A percentile compares a stretch with the other conserved stretches of the same genome.
Evolutionary conservation across 2,113 vertebrate genomes (phyloP).

Genomic region (Dipodomys stephensi): DNA sequence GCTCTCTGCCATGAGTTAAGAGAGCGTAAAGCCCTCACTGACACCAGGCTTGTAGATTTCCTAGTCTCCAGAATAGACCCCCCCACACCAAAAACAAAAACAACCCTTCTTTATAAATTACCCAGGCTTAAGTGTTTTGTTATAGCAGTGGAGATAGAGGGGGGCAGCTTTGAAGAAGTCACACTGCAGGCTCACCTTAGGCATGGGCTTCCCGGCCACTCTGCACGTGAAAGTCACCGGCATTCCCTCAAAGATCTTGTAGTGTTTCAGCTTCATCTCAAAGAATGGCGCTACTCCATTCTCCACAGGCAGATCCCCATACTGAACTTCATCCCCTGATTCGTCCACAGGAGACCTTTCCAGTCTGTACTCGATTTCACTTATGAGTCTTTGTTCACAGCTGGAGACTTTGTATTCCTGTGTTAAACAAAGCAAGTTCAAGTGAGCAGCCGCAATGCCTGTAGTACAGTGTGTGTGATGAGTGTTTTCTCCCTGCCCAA

Average conservation of each 20-base stretch:
- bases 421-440: conserved; percentile 25
- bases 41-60: neutral
- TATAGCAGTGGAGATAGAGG: neutral
- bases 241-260: conserved; percentile 98
- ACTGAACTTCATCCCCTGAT: conserved; percentile 93
- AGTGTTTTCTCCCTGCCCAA: neutral
- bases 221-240: conserved; percentile 96
- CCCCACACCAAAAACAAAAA: neutral
- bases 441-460: neutral
- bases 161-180: neutral
- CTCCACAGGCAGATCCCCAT: conserved; percentile 86
- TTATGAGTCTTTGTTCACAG: conserved; percentile 98
- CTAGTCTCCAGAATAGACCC: neutral
- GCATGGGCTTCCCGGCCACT: conserved; percentile 94
- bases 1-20: neutral
- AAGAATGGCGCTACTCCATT: conserved; percentile 89
- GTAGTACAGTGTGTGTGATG: rapidly evolving
- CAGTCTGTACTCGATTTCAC: conserved; percentile 97
- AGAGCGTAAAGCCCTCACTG: neutral
- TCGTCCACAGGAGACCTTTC: conserved; percentile 97
- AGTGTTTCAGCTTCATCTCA: conserved; percentile 95
- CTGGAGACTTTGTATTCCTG: conserved; percentile 99
- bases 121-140: neutral
- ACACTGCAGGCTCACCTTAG: conserved; percentile 90
- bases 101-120: neutral